phyloP scores from a whole-genome alignment of 2,888 invertebrate genomes.

The Erebia ligea region DNA sequence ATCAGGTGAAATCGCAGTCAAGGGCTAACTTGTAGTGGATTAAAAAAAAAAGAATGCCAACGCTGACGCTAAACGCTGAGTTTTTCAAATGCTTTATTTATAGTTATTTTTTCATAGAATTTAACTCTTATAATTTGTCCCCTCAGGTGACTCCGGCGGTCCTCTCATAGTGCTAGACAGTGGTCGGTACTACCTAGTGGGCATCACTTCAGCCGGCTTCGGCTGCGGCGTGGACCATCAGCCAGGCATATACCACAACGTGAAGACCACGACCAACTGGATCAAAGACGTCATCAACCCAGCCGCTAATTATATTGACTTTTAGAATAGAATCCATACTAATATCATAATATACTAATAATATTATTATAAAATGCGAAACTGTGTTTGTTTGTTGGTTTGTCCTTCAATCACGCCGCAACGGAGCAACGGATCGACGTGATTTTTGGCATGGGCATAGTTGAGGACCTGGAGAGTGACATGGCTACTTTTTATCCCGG shows the following conservation, averaged over 20 bases:
- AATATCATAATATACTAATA: too few relatives aligned
- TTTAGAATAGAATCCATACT: conserved; percentile 32
- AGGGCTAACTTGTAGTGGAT: too few relatives aligned
- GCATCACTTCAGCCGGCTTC: conserved; percentile 93
- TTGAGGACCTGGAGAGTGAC: too few relatives aligned
- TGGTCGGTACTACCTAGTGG: conserved; percentile 89
- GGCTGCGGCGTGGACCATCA: conserved; percentile 94
- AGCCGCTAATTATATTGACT: conserved; percentile 58
- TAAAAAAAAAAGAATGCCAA: too few relatives aligned
- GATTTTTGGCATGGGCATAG: too few relatives aligned
- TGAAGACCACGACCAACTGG: conserved; percentile 88
- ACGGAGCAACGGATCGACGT: conserved; percentile 62
- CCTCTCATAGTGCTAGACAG: conserved; percentile 88
- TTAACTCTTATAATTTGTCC: not conserved
- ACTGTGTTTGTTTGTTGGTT: too few relatives aligned
- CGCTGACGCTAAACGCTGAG: too few relatives aligned
- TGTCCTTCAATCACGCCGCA: too few relatives aligned
- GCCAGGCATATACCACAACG: conserved; percentile 93
- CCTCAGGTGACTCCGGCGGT: conserved; percentile 90
- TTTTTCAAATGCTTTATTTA: not conserved
- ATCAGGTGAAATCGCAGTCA: too few relatives aligned
- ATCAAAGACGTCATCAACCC: conserved; percentile 82
- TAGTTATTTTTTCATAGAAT: too few relatives aligned
- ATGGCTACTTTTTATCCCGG: too few relatives aligned
- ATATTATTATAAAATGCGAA: too few relatives aligned